These are phyloP conservation scores for Clarias pachynema DNA, from an alignment of 2,797 vertebrate species.

Conservation along the genomic window DNA sequence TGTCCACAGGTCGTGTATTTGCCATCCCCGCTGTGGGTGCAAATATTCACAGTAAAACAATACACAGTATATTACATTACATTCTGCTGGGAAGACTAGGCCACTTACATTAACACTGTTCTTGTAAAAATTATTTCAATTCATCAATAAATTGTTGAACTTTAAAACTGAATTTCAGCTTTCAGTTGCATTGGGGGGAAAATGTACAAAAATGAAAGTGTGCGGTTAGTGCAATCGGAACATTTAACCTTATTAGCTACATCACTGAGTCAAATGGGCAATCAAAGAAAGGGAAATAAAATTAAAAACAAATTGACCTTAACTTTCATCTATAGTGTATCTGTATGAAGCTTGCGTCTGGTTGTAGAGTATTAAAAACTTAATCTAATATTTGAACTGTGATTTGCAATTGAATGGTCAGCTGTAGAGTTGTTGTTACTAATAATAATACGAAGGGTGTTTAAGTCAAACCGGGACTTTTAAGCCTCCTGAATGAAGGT, in stretches of 20 bases:
- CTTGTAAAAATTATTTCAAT: neutral
- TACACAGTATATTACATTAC: constrained; percentile 75
- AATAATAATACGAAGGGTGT: neutral
- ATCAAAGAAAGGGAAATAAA: neutral
- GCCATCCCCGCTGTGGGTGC: constrained; percentile 30
- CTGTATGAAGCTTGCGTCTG: neutral
- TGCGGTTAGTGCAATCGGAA: constrained; percentile 3
- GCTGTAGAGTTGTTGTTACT: neutral
- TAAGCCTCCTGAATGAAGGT: too few relatives aligned
- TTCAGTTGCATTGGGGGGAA: neutral
- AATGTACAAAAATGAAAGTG: neutral
- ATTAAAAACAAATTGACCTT: neutral
- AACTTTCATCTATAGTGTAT: neutral
- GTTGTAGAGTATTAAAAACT: neutral
- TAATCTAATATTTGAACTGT: neutral
- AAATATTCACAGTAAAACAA: constrained; percentile 73
- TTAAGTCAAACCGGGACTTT: too few relatives aligned
- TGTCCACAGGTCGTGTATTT: constrained; percentile 41
- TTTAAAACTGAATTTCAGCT: neutral
- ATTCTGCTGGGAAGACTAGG: constrained; percentile 66
- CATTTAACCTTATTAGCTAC: neutral
- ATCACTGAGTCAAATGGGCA: neutral
- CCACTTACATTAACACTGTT: constrained; percentile 34
- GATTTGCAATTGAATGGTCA: neutral
- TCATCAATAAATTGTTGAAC: neutral